A percentile compares a stretch with the other conserved stretches of the same genome.
Evolutionary conservation across 2,113 vertebrate genomes (phyloP).

Genomic region (Lophius piscatorius): DNA sequence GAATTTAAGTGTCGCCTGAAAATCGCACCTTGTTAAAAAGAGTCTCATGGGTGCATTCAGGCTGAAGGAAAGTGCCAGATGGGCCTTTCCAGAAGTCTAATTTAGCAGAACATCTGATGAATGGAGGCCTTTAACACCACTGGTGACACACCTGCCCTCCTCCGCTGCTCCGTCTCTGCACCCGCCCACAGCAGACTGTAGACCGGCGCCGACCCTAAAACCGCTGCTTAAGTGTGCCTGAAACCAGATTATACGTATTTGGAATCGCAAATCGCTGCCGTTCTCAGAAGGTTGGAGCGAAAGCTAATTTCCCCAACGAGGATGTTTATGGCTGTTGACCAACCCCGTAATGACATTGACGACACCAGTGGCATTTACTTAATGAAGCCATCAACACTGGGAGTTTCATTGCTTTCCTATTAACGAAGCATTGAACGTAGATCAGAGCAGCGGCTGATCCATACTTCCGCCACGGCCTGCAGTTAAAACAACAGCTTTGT

Average conservation of each 20-base stretch:
- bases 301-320: conserved; percentile 58
- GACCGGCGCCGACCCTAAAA: conserved; percentile 51
- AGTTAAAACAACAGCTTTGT: conserved; percentile 46
- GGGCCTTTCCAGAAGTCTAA: conserved; percentile 9
- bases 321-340: conserved; percentile 67
- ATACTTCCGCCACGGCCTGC: conserved; percentile 42
- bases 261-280: conserved; percentile 32
- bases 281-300: conserved; percentile 21
- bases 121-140: conserved; percentile 32
- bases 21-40: not conserved
- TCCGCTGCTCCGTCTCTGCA: not conserved
- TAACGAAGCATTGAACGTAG: conserved; percentile 52
- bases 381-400: conserved; percentile 68
- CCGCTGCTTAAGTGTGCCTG: not conserved
- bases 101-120: conserved; percentile 39
- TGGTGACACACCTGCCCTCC: conserved; percentile 13
- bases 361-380: conserved; percentile 65
- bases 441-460: conserved; percentile 54
- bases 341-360: conserved; percentile 63
- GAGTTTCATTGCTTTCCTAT: conserved; percentile 60
- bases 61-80: not conserved
- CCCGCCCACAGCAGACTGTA: conserved; percentile 47
- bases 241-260: conserved; percentile 7
- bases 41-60: not conserved
- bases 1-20: not conserved